Conservation (phyloP, 2,113 vertebrate genomes). For the Paracanthobrama guichenoti region DNA sequence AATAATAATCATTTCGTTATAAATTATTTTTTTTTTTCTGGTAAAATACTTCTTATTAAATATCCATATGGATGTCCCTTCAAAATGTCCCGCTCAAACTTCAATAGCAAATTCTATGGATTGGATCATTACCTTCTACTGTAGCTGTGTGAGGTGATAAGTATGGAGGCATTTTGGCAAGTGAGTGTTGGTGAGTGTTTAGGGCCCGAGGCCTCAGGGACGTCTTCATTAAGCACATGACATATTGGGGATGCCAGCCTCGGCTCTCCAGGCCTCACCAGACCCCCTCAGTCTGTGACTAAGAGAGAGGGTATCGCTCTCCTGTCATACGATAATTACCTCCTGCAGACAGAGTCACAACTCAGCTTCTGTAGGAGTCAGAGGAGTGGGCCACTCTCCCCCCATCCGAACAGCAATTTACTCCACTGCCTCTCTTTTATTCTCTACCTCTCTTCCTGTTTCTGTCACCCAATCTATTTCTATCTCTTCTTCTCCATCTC, state of each 20-base stretch:
- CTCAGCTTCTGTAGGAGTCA: not conserved
- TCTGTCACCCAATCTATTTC: conserved; percentile 22
- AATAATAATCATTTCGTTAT: too few species aligned
- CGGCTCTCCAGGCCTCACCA: conserved; percentile 1
- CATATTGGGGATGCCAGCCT: conserved; percentile 36
- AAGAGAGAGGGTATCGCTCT: conserved; percentile 2
- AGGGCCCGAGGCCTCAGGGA: conserved; percentile 20
- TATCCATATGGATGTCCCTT: too few species aligned
- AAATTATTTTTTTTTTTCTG: too few species aligned
- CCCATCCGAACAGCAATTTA: conserved; percentile 1
- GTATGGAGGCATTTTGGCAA: conserved; percentile 19
- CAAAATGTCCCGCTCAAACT: too few species aligned
- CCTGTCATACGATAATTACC: conserved; percentile 38
- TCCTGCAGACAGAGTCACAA: conserved; percentile 11
- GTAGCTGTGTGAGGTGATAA: not conserved
- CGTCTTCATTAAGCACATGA: conserved; percentile 47
- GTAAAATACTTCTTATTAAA: too few species aligned
- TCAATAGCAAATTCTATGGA: not conserved
- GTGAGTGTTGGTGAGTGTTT: conserved; percentile 8
- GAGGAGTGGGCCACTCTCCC: not conserved
- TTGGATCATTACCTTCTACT: conserved; percentile 12
- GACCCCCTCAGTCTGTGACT: conserved; percentile 2
- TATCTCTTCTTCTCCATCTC: conserved; percentile 16
- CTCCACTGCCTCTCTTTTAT: not conserved
- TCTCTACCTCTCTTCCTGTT: conserved; percentile 9